Base-by-base conservation (phyloP, 2,888 invertebrate species). In the Nesidiocoris tenuis region DNA sequence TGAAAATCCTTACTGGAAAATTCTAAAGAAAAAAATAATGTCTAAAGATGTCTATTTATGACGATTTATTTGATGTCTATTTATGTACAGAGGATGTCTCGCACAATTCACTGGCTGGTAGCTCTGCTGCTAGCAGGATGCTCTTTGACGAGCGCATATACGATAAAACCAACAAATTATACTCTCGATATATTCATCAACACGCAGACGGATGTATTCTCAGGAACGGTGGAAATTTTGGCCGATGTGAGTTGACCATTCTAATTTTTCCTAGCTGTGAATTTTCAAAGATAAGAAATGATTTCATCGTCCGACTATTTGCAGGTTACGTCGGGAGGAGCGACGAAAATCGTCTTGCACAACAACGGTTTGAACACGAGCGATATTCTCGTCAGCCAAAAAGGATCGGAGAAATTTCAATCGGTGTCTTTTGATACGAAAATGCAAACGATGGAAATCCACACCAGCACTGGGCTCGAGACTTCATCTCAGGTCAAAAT, bases 361-460 rank as follows among this genome's bases (percentile, higher is more conserved):
- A 72, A 72, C 63, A 1, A 72, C 21, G 72, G 72, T 18, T 54
- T 72, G 54, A 61, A 72, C 2, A 61, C 61, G 12, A 12, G 25
- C n/a, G 21, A 25, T 0, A 39, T 72, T 12, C 17, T n/a, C 1
- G 72, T 72, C 0, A 25, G 18, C 7, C 61, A 61, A 23, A 2
- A 5, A 16, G 72, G 63, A 0, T 1, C 67, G 1, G 61, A 72
- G 21, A 17, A 61, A 1, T 72, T 18, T n/a, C 16, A 2, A 9
- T 5, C 61, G 1, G 16, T 39, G 7, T 9, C 16, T 54, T 25
- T 19, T 22, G 39, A 61, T 39, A 0, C n/a, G 7, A 23, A 61
- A 1, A 25, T 3, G 9, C 72, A 72, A 72, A 25, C 22, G 1
- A 39, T 39, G 18, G 19, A 19, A 22, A 63, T 72, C 21, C 23